Conservation (phyloP, 2,113 vertebrate species). For the Oryzias woworae region DNA sequence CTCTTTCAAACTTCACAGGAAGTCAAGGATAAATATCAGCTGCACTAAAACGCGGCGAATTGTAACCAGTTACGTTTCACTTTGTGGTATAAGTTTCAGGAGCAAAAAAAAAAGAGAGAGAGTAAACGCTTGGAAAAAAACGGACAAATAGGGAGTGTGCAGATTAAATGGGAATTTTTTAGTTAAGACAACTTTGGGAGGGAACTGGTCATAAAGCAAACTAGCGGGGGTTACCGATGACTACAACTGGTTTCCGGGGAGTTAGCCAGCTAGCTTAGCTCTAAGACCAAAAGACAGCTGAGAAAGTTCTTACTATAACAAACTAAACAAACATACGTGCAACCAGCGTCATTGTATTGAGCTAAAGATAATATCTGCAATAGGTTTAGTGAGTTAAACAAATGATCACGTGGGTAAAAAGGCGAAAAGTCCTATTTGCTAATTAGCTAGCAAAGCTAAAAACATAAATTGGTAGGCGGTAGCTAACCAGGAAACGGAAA, state of each 20-base stretch:
- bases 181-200: background rate
- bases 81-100: constrained; percentile 2
- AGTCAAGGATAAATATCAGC: no score
- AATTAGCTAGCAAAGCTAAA: constrained; percentile 75
- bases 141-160: no score
- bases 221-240: constrained; percentile 16
- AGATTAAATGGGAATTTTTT: background rate
- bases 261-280: constrained; percentile 52
- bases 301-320: constrained; percentile 16
- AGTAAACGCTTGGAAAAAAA: background rate
- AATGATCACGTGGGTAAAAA: background rate
- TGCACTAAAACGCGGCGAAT: no score
- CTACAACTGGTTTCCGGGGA: background rate
- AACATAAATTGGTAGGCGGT: constrained; percentile 77
- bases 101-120: background rate
- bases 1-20: no score
- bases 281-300: constrained; percentile 20
- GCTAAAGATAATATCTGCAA: fast-evolving
- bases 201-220: constrained; percentile 18
- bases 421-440: constrained; percentile 1
- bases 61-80: constrained; percentile 2
- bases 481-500: constrained; percentile 81
- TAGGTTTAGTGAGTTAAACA: background rate
- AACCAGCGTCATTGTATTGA: background rate
- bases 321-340: background rate